Base-by-base conservation (phyloP, 1,140 invertebrate species). In the Drosophila rufa region DNA sequence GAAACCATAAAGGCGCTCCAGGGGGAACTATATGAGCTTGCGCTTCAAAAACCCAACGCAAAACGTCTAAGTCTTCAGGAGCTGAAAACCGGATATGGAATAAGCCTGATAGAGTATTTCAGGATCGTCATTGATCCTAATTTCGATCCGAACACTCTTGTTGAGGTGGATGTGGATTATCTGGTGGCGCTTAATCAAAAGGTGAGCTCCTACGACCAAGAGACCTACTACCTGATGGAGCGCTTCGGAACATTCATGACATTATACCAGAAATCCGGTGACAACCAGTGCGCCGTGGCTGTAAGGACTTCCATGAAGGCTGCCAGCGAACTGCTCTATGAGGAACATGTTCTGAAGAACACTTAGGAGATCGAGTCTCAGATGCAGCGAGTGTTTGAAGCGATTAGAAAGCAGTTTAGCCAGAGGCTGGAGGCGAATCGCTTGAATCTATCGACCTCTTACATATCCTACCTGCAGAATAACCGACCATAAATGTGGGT, bases 21-120 rank as follows among this genome's bases (percentile, higher is more conserved):
- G 8, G 1, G 0, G 6, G 0, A n/a, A 25, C 2, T 47, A 7
- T 0, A 22, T 2, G 2, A 12, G 6, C 19, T 46, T 15, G 17
- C 0, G 6, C 2, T 2, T 8, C 46, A 22, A 47, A 4, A 15
- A 2, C 3, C 2, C 19, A 15, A 7, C 2, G n/a, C 0, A 7
- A n/a, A 25, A 22, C 22, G 22, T 12, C 11, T 42, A 6, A 57
- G 36, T 12, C 55, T 57, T 25, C 22, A 4, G 55, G 15, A 57
- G 15, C 22, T 57, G 6, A 15, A 42, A 42, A 14, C 3, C 6
- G 14, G 6, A 8, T 3, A 57, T 27, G 55, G 55, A 27, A 11
- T 57, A 42, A 25, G 11, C 15, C 55, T 57, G 6, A 42, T 12
- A 2, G n/a, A 57, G 7, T 57, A n/a, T 11, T 40, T 57, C 15